These are phyloP conservation scores for Caerostris darwini DNA, from an alignment of 1,140 invertebrate species.

Conservation along the genomic window DNA sequence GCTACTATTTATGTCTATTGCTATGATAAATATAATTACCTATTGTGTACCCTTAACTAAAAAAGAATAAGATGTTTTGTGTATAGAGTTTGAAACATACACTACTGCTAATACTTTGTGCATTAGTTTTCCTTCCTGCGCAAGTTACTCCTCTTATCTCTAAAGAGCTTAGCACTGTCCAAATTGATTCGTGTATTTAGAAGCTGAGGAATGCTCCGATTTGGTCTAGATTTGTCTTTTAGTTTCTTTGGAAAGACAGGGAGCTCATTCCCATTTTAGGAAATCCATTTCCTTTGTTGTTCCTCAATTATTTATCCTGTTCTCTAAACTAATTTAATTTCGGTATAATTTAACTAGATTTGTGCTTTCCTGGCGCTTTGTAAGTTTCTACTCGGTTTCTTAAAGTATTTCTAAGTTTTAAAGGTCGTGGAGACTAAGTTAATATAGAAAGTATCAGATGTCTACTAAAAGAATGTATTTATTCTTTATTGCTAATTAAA, in stretches of 20 bases:
- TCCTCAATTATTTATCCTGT: background rate
- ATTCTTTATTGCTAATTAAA: too few species aligned
- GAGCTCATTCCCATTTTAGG: background rate
- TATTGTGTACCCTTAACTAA: too few species aligned
- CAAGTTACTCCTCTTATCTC: background rate
- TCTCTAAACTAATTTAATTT: conserved; percentile 30
- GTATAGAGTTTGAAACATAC: too few species aligned
- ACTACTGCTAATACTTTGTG: background rate
- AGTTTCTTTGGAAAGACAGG: background rate
- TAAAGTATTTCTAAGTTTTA: background rate
- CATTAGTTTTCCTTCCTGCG: background rate
- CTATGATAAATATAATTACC: too few species aligned
- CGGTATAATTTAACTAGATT: background rate
- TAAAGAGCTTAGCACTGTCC: background rate
- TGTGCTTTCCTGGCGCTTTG: background rate
- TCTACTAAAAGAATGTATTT: too few species aligned
- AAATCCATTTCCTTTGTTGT: background rate
- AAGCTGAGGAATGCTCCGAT: background rate
- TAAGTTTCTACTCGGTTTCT: background rate
- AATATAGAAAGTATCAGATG: too few species aligned
- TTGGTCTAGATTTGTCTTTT: background rate
- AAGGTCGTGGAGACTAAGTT: too few species aligned
- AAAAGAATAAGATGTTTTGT: too few species aligned
- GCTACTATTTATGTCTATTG: too few species aligned
- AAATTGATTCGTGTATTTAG: conserved; percentile 13